Conservation (phyloP, 2,888 invertebrate species). For the Tipula unca region DNA sequence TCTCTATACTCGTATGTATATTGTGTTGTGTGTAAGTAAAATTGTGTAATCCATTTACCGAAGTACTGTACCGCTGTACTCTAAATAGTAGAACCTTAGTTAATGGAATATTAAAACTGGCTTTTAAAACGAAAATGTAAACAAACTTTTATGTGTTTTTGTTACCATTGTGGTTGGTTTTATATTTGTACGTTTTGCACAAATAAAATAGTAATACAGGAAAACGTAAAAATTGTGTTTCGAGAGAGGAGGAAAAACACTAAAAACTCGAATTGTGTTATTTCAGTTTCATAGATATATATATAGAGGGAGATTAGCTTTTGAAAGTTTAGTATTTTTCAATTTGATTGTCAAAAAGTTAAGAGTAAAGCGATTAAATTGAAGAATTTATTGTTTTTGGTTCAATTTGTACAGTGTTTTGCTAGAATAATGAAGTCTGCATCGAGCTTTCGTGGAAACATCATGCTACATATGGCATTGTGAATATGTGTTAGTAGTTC, state of each 20-base stretch:
- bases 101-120: not conserved
- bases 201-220: not conserved
- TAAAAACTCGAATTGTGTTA: not conserved
- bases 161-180: not conserved
- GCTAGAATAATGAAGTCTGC: no score
- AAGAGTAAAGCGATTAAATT: not conserved
- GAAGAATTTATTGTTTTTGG: not conserved
- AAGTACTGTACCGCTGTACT: not conserved
- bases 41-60: not conserved
- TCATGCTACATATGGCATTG: no score
- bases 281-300: not conserved
- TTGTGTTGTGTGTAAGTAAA: not conserved
- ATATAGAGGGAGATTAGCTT: not conserved
- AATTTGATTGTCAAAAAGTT: not conserved
- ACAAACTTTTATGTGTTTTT: not conserved
- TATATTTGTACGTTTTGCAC: not conserved
- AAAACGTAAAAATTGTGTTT: not conserved
- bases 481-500: no score
- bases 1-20: not conserved
- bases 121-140: not conserved
- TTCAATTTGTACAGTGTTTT: not conserved
- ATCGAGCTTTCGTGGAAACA: no score
- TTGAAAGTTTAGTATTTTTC: not conserved
- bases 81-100: not conserved
- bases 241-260: not conserved